Evolutionary conservation across 2,113 vertebrate genomes (phyloP).

Genomic region (Bucco capensis): DNA sequence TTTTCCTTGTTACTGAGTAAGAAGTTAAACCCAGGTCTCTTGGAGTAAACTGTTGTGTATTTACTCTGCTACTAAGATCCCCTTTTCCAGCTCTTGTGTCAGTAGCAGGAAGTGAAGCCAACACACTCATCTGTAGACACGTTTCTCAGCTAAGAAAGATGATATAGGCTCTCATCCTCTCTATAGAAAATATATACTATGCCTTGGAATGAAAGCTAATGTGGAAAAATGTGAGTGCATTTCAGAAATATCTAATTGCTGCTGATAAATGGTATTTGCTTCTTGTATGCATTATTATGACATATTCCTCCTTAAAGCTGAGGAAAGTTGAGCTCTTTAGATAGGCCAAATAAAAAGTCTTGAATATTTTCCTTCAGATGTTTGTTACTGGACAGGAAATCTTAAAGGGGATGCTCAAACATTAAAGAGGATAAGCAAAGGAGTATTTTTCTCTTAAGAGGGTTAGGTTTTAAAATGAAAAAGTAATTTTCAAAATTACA

Average conservation of each 20-base stretch:
- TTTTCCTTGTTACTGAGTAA: neutral
- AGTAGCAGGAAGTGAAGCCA: neutral
- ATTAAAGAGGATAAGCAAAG: neutral
- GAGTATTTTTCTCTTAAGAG: neutral
- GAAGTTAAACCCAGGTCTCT: neutral
- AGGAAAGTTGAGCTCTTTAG: neutral
- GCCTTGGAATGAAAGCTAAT: neutral
- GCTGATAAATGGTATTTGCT: neutral
- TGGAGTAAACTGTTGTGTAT: neutral
- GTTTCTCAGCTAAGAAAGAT: neutral
- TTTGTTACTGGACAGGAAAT: neutral
- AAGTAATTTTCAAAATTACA: neutral
- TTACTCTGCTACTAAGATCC: neutral
- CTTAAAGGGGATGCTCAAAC: neutral
- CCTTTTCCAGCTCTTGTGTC: neutral
- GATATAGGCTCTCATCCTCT: neutral
- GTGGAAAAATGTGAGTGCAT: neutral
- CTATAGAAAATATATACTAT: neutral
- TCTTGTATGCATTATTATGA: neutral
- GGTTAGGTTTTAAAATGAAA: neutral
- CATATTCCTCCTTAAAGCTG: neutral
- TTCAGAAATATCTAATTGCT: neutral
- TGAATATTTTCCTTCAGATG: neutral
- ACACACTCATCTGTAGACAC: neutral
- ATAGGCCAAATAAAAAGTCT: neutral